phyloP scores from a whole-genome alignment of 2,888 invertebrate species.

The Melinaea menophilus region DNA sequence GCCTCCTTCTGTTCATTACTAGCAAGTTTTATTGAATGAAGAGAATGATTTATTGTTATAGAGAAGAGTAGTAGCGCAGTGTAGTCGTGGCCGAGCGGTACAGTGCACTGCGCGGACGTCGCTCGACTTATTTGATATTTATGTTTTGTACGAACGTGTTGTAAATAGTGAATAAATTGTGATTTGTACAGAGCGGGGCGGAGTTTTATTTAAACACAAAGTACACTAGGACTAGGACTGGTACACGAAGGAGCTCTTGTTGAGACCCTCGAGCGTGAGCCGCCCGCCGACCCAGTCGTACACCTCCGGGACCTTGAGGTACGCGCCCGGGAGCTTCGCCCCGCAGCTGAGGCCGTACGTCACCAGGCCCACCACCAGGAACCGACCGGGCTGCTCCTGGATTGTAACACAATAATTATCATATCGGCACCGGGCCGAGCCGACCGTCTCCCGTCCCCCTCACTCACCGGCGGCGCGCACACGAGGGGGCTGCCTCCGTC shows the following conservation, averaged over 20 bases:
- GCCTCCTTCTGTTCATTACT: not conserved
- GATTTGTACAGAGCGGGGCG: conserved; percentile 60
- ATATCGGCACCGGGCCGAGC: conserved; percentile 11
- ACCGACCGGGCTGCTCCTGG: conserved; percentile 17
- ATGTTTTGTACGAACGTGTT: conserved; percentile 28
- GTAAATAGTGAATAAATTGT: conserved; percentile 53
- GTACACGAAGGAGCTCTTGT: conserved; percentile 3
- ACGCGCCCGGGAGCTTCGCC: conserved; percentile 26
- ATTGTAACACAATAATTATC: not conserved
- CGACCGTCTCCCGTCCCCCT: not conserved
- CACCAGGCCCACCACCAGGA: conserved; percentile 33
- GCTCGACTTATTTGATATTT: conserved; percentile 24
- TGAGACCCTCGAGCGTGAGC: conserved; percentile 21
- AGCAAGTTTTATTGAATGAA: too few relatives aligned
- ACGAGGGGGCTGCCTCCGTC: conserved; percentile 90
- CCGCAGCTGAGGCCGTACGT: conserved; percentile 32
- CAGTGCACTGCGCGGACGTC: conserved; percentile 12
- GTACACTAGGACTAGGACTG: not conserved
- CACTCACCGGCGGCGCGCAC: conserved; percentile 78
- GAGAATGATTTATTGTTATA: too few relatives aligned
- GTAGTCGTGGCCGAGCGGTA: too few relatives aligned
- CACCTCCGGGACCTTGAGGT: conserved; percentile 28
- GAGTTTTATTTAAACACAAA: conserved; percentile 36
- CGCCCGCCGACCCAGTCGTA: conserved; percentile 30
- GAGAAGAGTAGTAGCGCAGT: too few relatives aligned